A percentile compares a stretch with the other conserved stretches of the same genome.
Conservation (phyloP, 2,113 vertebrate genomes). For the Clarias batrachus region DNA sequence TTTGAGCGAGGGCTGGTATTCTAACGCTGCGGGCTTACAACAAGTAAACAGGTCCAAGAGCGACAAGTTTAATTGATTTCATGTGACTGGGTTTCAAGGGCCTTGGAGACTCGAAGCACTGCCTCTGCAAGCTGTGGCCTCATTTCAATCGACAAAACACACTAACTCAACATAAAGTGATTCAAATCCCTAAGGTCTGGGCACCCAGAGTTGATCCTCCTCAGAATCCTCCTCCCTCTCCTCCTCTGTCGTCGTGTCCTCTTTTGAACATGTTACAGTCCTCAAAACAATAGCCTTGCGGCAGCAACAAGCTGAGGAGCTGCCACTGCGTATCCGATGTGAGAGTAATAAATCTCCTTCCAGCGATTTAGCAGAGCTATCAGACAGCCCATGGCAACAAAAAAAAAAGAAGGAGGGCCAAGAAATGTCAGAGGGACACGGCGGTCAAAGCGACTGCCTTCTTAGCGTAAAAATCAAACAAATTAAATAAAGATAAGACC, state of each 20-base stretch:
- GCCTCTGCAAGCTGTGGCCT: constrained; percentile 29
- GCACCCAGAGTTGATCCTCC: constrained; percentile 47
- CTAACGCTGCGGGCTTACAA: not conserved
- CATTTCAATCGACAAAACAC: constrained; percentile 47
- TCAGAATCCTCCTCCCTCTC: constrained; percentile 23
- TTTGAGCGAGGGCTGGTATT: not conserved
- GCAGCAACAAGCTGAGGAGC: constrained; percentile 57
- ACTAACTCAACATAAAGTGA: constrained; percentile 52
- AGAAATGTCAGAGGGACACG: constrained; percentile 40
- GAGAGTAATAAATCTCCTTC: constrained; percentile 65
- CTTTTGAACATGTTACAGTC: constrained; percentile 30
- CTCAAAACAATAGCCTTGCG: constrained; percentile 57
- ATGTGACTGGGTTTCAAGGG: constrained; percentile 28
- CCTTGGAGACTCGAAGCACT: not conserved
- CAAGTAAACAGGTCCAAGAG: constrained; percentile 20
- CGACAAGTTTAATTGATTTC: constrained; percentile 36
- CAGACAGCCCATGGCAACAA: constrained; percentile 51
- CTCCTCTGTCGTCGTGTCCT: constrained; percentile 7
- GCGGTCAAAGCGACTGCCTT: constrained; percentile 10
- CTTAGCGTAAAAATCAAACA: constrained; percentile 31
- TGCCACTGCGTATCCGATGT: constrained; percentile 56
- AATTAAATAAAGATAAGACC: constrained; percentile 35
- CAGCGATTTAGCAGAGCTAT: constrained; percentile 61
- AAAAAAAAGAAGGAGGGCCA: constrained; percentile 54
- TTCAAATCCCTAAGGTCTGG: constrained; percentile 43